Evolutionary conservation across 2,797 vertebrate species (phyloP).

Genomic region (Cyprinodon diabolis): DNA sequence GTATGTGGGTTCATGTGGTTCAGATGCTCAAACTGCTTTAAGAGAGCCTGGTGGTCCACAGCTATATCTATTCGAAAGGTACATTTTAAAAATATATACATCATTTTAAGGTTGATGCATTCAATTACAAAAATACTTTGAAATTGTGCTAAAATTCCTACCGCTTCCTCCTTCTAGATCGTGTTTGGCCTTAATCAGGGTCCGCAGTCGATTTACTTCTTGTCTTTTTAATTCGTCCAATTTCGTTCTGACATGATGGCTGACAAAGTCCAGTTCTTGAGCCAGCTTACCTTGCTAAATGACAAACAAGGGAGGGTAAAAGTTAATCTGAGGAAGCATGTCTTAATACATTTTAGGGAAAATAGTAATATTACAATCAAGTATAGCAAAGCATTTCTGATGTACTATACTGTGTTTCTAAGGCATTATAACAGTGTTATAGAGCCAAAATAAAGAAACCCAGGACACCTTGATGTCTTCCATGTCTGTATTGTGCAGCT

Average conservation of each 20-base stretch:
- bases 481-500: conserved; percentile 96
- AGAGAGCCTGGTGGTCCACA: conserved; percentile 91
- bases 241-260: conserved; percentile 93
- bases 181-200: conserved; percentile 95
- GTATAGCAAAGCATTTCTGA: not conserved
- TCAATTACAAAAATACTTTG: not conserved
- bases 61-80: conserved; percentile 80
- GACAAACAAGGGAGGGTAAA: conserved; percentile 14
- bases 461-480: conserved; percentile 94
- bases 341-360: too few species aligned
- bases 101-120: not conserved
- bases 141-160: conserved; percentile 44
- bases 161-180: conserved; percentile 91
- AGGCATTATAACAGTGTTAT: not conserved
- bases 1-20: conserved; percentile 97
- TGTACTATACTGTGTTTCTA: not conserved
- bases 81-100: not conserved
- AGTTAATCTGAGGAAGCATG: not conserved
- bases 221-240: conserved; percentile 96
- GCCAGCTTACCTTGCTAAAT: conserved; percentile 93
- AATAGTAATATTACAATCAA: not conserved
- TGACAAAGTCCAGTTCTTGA: conserved; percentile 96
- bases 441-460: not conserved
- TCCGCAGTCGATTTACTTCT: conserved; percentile 93
- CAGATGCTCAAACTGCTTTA: conserved; percentile 97